phyloP scores from a whole-genome alignment of 2,113 vertebrate genomes.

The Aspidoscelis tigris region DNA sequence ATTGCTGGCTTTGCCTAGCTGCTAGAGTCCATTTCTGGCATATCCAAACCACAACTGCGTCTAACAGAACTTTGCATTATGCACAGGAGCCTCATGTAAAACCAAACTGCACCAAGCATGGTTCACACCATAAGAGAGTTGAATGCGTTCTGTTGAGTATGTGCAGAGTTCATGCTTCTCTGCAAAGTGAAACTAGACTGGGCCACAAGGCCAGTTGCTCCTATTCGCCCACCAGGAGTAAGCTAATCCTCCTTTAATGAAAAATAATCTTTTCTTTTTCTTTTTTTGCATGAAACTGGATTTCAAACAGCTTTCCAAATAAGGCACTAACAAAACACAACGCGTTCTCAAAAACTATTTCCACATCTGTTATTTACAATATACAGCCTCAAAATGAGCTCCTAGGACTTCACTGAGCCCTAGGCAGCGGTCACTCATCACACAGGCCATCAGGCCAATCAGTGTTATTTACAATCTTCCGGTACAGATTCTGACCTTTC shows the following conservation, averaged over 20 bases:
- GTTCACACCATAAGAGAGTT: too few relatives aligned
- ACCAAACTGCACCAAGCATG: too few relatives aligned
- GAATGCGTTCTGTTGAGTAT: too few relatives aligned
- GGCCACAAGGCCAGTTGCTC: too few relatives aligned
- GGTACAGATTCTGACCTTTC: slow-evolving; percentile 6
- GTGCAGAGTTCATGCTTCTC: too few relatives aligned
- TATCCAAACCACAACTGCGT: too few relatives aligned
- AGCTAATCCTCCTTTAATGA: not conserved
- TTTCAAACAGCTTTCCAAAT: not conserved
- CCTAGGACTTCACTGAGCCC: not conserved
- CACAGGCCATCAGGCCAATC: not conserved
- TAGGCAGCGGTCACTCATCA: not conserved
- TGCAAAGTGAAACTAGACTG: too few relatives aligned
- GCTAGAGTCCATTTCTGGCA: too few relatives aligned
- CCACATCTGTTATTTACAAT: not conserved
- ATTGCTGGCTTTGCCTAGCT: too few relatives aligned
- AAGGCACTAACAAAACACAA: not conserved
- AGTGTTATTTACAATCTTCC: not conserved
- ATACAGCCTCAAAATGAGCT: not conserved
- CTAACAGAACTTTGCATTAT: too few relatives aligned
- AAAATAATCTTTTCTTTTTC: not conserved
- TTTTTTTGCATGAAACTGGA: not conserved
- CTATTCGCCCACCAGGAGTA: too few relatives aligned
- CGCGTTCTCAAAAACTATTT: not conserved
- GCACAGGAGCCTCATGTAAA: too few relatives aligned